Percentiles rank a stretch among this genome's conserved stretches.
phyloP scores from a whole-genome alignment of 2,797 vertebrate genomes.

The Delichon dasypus region DNA sequence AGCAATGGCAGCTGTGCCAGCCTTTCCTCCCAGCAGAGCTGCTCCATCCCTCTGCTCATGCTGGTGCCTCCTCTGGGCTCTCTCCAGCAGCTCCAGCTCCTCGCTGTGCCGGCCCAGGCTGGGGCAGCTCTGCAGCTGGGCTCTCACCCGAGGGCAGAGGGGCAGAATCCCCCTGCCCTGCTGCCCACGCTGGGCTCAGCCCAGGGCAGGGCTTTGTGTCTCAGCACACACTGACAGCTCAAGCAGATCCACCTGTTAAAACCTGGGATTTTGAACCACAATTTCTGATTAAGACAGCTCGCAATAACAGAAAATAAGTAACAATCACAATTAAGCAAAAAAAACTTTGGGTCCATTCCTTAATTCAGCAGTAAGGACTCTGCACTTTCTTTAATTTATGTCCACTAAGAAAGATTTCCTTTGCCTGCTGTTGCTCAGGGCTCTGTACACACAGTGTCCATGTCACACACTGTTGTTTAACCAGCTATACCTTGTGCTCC shows the following conservation, averaged over 20 bases:
- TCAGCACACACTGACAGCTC: neutral
- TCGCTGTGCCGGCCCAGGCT: neutral
- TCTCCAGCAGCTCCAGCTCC: neutral
- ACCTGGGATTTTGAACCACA: neutral
- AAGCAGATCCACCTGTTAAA: neutral
- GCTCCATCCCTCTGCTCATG: no score
- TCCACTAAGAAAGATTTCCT: neutral
- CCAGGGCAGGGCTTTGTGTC: neutral
- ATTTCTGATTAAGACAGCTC: neutral
- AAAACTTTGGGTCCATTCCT: fast-evolving
- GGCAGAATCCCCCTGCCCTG: neutral
- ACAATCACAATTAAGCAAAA: neutral
- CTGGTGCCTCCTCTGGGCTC: no score
- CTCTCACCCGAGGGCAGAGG: neutral
- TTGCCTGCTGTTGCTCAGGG: neutral
- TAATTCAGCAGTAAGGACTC: neutral
- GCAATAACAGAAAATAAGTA: neutral
- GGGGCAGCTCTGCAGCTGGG: neutral
- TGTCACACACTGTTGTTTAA: neutral
- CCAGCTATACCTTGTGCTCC: neutral
- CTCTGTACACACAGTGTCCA: neutral
- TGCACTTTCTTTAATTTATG: neutral
- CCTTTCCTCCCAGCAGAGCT: no score
- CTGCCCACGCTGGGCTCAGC: neutral
- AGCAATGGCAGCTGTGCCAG: no score